These are phyloP conservation scores for Scyliorhinus canicula DNA, from an alignment of 2,797 vertebrate genomes.

Conservation along the genomic window DNA sequence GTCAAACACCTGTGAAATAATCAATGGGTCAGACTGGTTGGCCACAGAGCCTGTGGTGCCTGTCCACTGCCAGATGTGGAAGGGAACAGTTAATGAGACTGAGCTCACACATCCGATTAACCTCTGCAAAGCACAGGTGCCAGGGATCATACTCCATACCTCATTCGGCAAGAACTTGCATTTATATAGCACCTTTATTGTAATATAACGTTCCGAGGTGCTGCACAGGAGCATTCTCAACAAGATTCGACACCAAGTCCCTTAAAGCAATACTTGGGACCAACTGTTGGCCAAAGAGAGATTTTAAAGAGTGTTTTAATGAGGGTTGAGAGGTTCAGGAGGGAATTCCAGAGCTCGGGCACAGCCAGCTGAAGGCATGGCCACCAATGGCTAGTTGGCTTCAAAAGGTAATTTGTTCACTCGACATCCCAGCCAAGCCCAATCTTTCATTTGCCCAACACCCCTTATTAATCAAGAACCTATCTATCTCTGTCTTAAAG, in stretches of 20 bases:
- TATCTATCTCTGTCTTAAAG: no score
- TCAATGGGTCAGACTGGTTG: background rate
- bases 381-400: background rate
- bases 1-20: background rate
- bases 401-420: background rate
- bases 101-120: background rate
- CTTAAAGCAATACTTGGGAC: background rate
- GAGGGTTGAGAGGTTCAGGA: background rate
- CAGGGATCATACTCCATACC: background rate
- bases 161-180: background rate
- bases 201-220: background rate
- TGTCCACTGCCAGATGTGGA: background rate
- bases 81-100: background rate
- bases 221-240: background rate
- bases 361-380: background rate
- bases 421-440: background rate
- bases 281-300: background rate
- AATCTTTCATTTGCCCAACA: background rate
- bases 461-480: no score
- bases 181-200: background rate
- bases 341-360: background rate
- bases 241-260: background rate
- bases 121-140: background rate
- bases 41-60: background rate
- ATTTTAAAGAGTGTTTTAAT: background rate